Percentiles rank a stretch among this genome's conserved stretches.
Evolutionary conservation across 2,888 invertebrate species (phyloP).

Genomic region (Hydroisotoma schaefferi): DNA sequence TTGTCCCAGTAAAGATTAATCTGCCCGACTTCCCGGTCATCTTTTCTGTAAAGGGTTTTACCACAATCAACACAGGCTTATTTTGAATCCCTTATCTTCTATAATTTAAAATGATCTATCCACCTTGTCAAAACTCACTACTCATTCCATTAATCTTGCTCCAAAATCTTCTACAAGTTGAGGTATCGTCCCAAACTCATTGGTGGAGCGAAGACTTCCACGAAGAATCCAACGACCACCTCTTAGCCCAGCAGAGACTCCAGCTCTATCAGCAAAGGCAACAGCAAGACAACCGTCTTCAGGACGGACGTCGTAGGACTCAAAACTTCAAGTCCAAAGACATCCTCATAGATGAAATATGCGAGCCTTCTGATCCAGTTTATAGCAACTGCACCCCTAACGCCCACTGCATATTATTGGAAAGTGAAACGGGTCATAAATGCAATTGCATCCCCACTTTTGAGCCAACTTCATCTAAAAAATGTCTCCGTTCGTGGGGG

Average conservation of each 20-base stretch:
- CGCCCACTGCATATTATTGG: constrained; percentile 20
- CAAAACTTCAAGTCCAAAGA: constrained; percentile 14
- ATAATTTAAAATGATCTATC: too few relatives aligned
- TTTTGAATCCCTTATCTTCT: too few relatives aligned
- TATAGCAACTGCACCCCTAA: constrained; percentile 28
- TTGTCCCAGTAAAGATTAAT: too few relatives aligned
- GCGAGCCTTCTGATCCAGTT: constrained; percentile 29
- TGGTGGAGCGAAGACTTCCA: constrained; percentile 12
- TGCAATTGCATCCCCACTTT: constrained; percentile 27
- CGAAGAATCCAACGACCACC: constrained; percentile 4
- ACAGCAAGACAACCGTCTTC: not conserved
- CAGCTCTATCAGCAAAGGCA: not conserved
- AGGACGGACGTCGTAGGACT: constrained; percentile 19
- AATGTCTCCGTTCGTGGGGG: constrained; percentile 27
- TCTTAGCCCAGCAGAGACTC: not conserved
- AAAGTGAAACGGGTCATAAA: constrained; percentile 20
- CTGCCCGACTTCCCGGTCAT: too few relatives aligned
- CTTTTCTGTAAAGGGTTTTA: too few relatives aligned
- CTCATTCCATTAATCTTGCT: too few relatives aligned
- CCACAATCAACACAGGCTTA: too few relatives aligned
- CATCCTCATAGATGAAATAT: constrained; percentile 32
- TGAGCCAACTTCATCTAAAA: constrained; percentile 22
- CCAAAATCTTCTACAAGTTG: too few relatives aligned
- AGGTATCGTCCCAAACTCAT: not conserved
- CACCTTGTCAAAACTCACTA: too few relatives aligned